Conservation (phyloP, 2,113 vertebrate species). For the Alexandromys fortis region DNA sequence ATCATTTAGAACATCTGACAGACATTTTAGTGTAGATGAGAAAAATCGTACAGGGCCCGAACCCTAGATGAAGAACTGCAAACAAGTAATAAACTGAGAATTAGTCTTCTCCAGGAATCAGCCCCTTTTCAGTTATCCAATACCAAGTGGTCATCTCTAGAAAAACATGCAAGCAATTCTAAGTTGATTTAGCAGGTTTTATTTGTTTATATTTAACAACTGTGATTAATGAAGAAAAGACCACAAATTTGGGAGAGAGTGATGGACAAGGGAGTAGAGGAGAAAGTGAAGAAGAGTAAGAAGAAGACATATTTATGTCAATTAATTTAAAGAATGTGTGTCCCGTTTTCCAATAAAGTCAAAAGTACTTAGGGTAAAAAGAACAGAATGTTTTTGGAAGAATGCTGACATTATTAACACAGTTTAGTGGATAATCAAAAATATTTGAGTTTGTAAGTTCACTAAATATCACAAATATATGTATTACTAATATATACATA, state of each 20-base stretch:
- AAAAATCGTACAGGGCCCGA: not conserved
- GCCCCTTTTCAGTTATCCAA: not conserved
- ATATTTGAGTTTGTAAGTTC: not conserved
- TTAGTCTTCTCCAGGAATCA: not conserved
- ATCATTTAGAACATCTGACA: not conserved
- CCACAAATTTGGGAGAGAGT: not conserved
- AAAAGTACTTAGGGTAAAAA: not conserved
- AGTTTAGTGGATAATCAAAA: not conserved
- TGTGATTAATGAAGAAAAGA: not conserved
- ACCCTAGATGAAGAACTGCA: not conserved
- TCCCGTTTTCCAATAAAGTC: not conserved
- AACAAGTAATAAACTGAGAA: not conserved
- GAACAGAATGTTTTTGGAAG: not conserved
- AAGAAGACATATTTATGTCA: not conserved
- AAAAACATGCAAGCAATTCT: not conserved
- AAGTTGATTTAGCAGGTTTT: not conserved
- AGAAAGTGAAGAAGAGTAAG: not conserved
- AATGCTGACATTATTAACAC: not conserved
- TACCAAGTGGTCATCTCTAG: not conserved
- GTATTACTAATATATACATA: not conserved
- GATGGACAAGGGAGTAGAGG: not conserved
- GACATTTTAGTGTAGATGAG: not conserved
- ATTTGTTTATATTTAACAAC: not conserved
- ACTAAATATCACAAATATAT: not conserved
- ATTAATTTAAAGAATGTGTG: no score